phyloP scores from a whole-genome alignment of 2,113 vertebrate species.

The Suncus etruscus region DNA sequence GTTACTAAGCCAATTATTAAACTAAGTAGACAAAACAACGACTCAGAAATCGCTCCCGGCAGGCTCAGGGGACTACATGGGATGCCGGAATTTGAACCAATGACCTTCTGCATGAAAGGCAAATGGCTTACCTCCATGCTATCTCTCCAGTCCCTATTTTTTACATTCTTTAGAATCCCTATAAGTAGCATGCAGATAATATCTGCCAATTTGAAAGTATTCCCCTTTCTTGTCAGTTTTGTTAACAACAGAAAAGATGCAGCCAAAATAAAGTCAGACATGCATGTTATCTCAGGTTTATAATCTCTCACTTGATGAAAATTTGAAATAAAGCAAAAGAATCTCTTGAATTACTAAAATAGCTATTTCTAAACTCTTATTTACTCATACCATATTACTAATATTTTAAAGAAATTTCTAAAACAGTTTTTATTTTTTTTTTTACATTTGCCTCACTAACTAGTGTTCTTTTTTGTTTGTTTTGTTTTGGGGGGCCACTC shows the following conservation, averaged over 20 bases:
- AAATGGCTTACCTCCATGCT: no score
- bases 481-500: no score
- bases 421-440: background rate
- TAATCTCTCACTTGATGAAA: background rate
- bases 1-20: background rate
- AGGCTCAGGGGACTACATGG: no score
- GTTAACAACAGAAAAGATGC: background rate
- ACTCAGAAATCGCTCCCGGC: no score
- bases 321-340: constrained; percentile 4
- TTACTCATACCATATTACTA: background rate
- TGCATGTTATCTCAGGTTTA: background rate
- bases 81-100: no score
- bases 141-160: background rate
- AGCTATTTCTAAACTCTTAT: background rate
- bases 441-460: no score
- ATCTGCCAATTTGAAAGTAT: background rate
- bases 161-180: background rate
- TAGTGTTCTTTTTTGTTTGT: no score
- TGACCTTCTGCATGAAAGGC: no score
- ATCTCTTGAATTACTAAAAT: background rate
- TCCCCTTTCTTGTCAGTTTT: background rate
- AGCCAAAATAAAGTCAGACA: background rate
- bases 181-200: background rate
- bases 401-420: constrained; percentile 31
- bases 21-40: background rate